Evolutionary conservation across 37 sponge, comb jelly and placozoan genomes (phyloP), one percentile per base, ranked within the genome.

Genomic region (Petrosia ficiformis): DNA sequence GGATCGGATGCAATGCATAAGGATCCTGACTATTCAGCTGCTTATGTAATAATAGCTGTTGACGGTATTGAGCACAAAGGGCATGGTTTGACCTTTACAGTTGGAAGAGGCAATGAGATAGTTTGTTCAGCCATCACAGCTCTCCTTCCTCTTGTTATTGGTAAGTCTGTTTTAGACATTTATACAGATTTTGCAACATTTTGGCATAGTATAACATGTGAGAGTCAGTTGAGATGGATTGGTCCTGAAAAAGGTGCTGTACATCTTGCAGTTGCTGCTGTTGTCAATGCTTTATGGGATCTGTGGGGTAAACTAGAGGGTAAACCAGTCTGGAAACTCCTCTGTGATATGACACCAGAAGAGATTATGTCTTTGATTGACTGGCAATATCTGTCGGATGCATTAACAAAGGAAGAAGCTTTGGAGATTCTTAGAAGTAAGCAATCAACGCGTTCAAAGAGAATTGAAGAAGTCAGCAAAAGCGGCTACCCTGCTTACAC

Each of bases 1-100:
- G 96, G 96, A 2, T 90, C 96, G 2, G 96, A 95, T 60, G 93
- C 92, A 26, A 73, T 95, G 67, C 96, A 95, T 82, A 95, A 82
- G 30, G 89, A 91, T 58, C 96, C 96, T 3, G 96, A 95, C 68
- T 95, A 91, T 77, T 95, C 96, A 22, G 87, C 86, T 0, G 96
- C 96, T 43, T 95, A 95, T 69, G 92, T 95, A 21, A 69, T 86
- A 40, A 61, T 91, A n/a, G 11, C 57, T 3, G 89, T 78, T 57
- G 37, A 48, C 11, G 88, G 84, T 1, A 21, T 82, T 28, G 59
- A 37, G 16, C 35, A 44, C 36, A 28, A 70, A 29, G 96, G 96
- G 0, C 90, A 95, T 84, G 96, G 96, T 10, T 42, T 82, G 2
- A 91, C 87, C 29, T 95, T 95, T 70, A 95, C 92, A 32, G 38